phyloP scores from a whole-genome alignment of 2,113 vertebrate species.

The Austrofundulus limnaeus region DNA sequence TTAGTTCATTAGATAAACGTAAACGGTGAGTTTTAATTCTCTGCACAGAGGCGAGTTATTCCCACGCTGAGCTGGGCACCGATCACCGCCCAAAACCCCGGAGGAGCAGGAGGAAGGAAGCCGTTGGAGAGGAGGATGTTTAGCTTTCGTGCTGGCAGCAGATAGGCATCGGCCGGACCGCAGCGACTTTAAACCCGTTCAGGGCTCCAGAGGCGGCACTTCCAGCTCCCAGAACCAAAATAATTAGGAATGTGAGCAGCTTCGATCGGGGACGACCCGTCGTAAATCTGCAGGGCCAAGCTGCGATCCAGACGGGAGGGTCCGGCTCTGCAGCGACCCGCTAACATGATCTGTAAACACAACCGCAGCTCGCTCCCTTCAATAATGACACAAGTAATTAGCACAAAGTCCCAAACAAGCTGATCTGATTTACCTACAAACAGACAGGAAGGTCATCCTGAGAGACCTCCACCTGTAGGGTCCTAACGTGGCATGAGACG shows the following conservation, averaged over 20 bases:
- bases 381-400: background rate
- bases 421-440: too few relatives aligned
- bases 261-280: background rate
- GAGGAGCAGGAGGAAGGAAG: constrained; percentile 69
- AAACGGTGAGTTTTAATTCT: constrained; percentile 16
- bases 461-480: too few relatives aligned
- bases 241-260: background rate
- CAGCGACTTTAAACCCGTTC: background rate
- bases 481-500: too few relatives aligned
- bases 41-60: constrained; percentile 36
- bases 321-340: background rate
- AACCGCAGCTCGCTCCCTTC: background rate
- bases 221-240: background rate
- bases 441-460: too few relatives aligned
- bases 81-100: constrained; percentile 9
- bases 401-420: background rate
- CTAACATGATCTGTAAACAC: background rate
- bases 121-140: constrained; percentile 64
- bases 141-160: constrained; percentile 43
- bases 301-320: background rate
- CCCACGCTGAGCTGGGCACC: constrained; percentile 34
- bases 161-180: constrained; percentile 69
- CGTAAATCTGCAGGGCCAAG: background rate
- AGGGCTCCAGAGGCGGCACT: background rate
- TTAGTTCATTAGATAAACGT: too few relatives aligned